Evolutionary conservation across 37 sponge, comb jelly and placozoan genomes (phyloP), one percentile per base, ranked within the genome.

Genomic region (Crambe crambe): DNA sequence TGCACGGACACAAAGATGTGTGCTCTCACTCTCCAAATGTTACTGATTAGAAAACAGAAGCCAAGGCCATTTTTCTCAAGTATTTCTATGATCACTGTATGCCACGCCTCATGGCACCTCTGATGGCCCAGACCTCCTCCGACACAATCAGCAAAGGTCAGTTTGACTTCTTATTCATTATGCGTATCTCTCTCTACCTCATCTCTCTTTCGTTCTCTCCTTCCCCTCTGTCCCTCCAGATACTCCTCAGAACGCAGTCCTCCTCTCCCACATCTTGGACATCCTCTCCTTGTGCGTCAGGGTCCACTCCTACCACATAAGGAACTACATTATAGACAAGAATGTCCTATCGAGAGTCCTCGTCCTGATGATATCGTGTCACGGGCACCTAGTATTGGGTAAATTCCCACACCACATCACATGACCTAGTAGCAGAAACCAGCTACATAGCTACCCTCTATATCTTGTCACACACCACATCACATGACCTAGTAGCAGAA

Each of bases 61-160:
- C 94, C 75, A 92, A 94, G 75, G 76, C 90, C 25, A 61, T 76
- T n/a, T 94, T 99, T 27, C 87, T 99, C 35, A 87, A 91, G 37
- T 86, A 94, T 82, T 94, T 99, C 74, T 99, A 99, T 83, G 92
- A 87, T 80, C 80, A 94, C 76, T 94, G 89, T 58, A 99, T 99
- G 99, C 99, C 96, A 79, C 84, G 84, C 2, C 72, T 99, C 73
- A 93, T 94, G 65, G 97, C 97, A 39, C 97, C 97, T 2, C 94
- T 96, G 35, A 85, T 96, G 89, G 94, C 94, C 27, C 87, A 87
- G 78, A 96, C 97, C 0, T 79, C 89, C 2, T 83, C 69, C 0
- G 80, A 91, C 15, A 76, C 31, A 0, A 71, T 91, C 72, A 92
- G 86, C 56, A 90, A 75, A 87, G 96, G 96, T 95, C 72, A 32